Evolutionary conservation across 2,888 invertebrate genomes (phyloP), one percentile per base, ranked within the genome.

Genomic region (Trachelus tabidus): DNA sequence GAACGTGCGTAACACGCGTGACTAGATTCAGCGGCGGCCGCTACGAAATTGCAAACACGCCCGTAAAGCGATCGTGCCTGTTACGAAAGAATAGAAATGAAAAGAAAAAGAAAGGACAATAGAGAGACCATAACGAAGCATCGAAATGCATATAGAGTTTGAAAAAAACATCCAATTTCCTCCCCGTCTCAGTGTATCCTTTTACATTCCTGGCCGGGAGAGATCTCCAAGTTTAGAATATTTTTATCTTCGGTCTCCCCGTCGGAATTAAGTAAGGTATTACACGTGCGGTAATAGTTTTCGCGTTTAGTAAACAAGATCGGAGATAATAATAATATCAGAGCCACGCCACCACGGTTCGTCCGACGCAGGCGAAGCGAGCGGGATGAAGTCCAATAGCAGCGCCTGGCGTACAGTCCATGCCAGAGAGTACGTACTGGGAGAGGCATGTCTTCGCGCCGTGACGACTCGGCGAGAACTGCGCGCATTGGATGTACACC

Each of bases 291-390:
- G 33, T 34, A 71, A 76, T 80, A 78, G 75, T 78, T 78, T 68
- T 77, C 68, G 75, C 31, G n/a, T 78, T 79, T 68, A 11, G 78
- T 79, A 79, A 79, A 79, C 79, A 79, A 79, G 79, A 79, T 79
- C 69, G 73, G 6, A 69, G 79, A 34, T 68, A 71, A 68, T 69
- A 69, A 71, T 68, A 33, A 12, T 68, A n/a, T 11, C 74, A 34
- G 71, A 33, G 15, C 12, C 71, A 31, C 31, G 71, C 31, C 15
- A 23, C 31, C 15, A 23, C 56, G 56, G 12, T 23, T 34, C 9
- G 71, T 34, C 23, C 12, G 71, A 71, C 23, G 71, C 31, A 71
- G 71, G 31, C 71, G 23, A 34, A 71, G 71, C 23, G 71, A 71
- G 71, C 71, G 71, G 71, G 56, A 56, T 56, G 56, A 6, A 23